Evolutionary conservation across 2,797 vertebrate species (phyloP).

Genomic region (Bothrops alternatus): DNA sequence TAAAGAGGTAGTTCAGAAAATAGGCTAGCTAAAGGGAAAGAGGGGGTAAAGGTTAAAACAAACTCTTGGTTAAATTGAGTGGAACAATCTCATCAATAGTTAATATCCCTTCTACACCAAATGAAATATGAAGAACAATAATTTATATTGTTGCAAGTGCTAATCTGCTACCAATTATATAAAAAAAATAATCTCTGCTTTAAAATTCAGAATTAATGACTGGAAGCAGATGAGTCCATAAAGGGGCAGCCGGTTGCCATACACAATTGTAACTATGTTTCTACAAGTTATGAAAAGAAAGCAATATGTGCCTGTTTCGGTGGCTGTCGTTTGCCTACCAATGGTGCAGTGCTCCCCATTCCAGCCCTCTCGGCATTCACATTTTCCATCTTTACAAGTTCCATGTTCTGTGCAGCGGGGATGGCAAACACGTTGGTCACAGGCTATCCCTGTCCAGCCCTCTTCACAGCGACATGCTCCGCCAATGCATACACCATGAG

Average conservation of each 20-base stretch:
- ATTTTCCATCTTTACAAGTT: slow-evolving; percentile 98
- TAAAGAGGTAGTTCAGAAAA: slow-evolving; percentile 37
- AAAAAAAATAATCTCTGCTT: slow-evolving; percentile 1
- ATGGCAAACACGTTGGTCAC: slow-evolving; percentile 97
- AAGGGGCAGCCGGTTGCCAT: slow-evolving; percentile 73
- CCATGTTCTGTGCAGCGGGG: slow-evolving; percentile 97
- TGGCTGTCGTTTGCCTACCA: slow-evolving; percentile 88
- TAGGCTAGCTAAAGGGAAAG: background rate
- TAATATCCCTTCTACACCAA: fast-evolving
- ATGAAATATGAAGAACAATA: slow-evolving; percentile 19
- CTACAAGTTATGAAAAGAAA: slow-evolving; percentile 86
- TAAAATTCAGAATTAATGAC: slow-evolving; percentile 26
- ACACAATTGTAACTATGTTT: slow-evolving; percentile 75
- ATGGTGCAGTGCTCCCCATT: slow-evolving; percentile 99
- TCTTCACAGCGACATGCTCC: slow-evolving; percentile 97
- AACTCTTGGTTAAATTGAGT: slow-evolving; percentile 48
- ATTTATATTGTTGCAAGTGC: slow-evolving; percentile 1
- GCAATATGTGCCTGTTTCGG: slow-evolving; percentile 81
- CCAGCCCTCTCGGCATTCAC: slow-evolving; percentile 99
- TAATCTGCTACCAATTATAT: background rate
- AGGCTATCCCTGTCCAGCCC: slow-evolving; percentile 93
- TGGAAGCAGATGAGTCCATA: slow-evolving; percentile 68
- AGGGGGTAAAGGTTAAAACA: slow-evolving; percentile 38
- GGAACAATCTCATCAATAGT: slow-evolving; percentile 2
- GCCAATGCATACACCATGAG: slow-evolving; percentile 95